Percentiles rank a stretch among this genome's conserved stretches.
Evolutionary conservation across 2,113 vertebrate genomes (phyloP).

Genomic region (Oostethus manadensis): DNA sequence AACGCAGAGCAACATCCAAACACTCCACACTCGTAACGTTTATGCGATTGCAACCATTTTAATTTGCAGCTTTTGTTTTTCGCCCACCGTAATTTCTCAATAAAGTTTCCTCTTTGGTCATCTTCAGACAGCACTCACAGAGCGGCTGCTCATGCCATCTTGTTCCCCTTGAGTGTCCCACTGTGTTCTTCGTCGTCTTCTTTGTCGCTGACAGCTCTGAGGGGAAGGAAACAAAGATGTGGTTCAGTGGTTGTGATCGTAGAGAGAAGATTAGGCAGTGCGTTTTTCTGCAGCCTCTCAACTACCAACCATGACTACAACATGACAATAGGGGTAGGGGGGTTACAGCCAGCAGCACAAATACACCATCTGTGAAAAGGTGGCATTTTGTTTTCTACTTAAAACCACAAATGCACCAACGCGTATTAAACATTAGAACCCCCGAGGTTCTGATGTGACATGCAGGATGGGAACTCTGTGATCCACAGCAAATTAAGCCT

Average conservation of each 20-base stretch:
- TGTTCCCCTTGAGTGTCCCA: constrained; percentile 10
- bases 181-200: constrained; percentile 29
- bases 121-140: constrained; percentile 23
- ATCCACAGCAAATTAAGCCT: constrained; percentile 6
- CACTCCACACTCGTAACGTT: no score
- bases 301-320: constrained; percentile 46
- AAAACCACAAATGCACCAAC: constrained; percentile 32
- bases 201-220: constrained; percentile 55
- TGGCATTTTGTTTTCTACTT: constrained; percentile 36
- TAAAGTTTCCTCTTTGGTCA: no score
- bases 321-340: constrained; percentile 56
- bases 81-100: no score
- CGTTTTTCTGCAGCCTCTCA: constrained; percentile 59
- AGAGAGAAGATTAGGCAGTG: constrained; percentile 64
- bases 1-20: no score
- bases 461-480: not conserved
- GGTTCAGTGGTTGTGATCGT: constrained; percentile 68
- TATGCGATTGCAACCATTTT: no score
- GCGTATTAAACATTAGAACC: constrained; percentile 30
- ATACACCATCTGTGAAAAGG: constrained; percentile 61
- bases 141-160: not conserved
- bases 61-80: no score
- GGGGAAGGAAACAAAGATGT: constrained; percentile 66
- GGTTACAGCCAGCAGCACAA: constrained; percentile 54
- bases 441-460: constrained; percentile 25